These are phyloP conservation scores for Eupristina koningsbergeri DNA, from an alignment of 1,140 invertebrate genomes.

Conservation along the genomic window DNA sequence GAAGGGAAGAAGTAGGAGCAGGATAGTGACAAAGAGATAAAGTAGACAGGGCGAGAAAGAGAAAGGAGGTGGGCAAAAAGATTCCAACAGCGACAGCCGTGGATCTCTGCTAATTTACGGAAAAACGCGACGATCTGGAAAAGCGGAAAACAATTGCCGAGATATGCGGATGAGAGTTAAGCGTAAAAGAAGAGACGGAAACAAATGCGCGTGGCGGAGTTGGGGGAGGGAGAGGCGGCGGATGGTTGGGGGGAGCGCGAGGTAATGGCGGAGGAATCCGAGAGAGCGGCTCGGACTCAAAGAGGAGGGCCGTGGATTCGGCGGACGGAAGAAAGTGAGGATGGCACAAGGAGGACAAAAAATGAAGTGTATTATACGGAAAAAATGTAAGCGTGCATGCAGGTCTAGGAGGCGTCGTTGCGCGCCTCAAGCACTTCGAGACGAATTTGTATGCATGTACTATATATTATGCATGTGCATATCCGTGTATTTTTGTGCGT, in stretches of 20 bases:
- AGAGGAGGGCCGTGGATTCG: no score
- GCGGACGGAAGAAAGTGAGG: background rate
- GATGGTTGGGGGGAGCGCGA: background rate
- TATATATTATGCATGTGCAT: conserved; percentile 35
- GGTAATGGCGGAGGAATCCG: background rate
- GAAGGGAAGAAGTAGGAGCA: background rate
- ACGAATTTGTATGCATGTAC: conserved; percentile 38
- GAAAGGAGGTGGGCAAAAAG: conserved; percentile 30
- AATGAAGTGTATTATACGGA: background rate
- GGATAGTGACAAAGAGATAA: conserved; percentile 39
- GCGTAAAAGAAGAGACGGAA: background rate
- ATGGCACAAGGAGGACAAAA: background rate
- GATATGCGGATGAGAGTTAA: conserved; percentile 21
- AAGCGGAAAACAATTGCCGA: conserved; percentile 47
- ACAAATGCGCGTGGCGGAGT: background rate
- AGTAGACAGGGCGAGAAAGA: background rate
- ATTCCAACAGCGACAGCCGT: background rate
- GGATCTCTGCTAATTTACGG: conserved; percentile 40
- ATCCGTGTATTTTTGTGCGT: background rate
- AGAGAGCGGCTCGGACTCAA: background rate
- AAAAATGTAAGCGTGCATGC: background rate
- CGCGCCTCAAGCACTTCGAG: background rate
- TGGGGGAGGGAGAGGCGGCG: background rate
- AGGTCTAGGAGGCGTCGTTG: background rate
- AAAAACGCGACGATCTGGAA: conserved; percentile 44